These are phyloP conservation scores for Platichthys stellatus DNA, from an alignment of 2,113 vertebrate genomes.

Conservation along the genomic window DNA sequence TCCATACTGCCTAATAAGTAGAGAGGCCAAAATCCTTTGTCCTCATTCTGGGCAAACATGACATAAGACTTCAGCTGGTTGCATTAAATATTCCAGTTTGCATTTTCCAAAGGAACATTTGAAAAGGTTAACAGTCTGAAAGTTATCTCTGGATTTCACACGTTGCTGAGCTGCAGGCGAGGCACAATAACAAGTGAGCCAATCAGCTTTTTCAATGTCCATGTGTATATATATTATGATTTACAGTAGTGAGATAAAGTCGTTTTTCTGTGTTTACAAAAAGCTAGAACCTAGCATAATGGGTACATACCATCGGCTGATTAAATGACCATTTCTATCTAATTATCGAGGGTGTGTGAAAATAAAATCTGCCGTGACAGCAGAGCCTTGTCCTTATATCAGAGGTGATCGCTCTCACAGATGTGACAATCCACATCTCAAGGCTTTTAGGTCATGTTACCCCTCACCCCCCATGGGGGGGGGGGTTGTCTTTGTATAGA, in stretches of 20 bases:
- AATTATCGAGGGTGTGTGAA: conserved; percentile 69
- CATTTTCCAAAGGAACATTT: too few relatives aligned
- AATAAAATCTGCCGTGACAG: conserved; percentile 33
- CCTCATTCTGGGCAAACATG: too few relatives aligned
- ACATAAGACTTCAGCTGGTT: too few relatives aligned
- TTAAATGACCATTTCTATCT: conserved; percentile 52
- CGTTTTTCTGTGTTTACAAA: neutral
- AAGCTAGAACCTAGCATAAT: too few relatives aligned
- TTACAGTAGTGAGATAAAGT: neutral
- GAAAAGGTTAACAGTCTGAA: too few relatives aligned
- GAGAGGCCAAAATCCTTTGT: too few relatives aligned
- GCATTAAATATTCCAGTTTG: too few relatives aligned
- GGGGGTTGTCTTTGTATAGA: conserved; percentile 33
- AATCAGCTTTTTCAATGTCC: neutral
- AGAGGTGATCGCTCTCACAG: conserved; percentile 50
- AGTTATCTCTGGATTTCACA: too few relatives aligned
- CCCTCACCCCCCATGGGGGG: conserved; percentile 37
- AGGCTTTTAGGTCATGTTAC: conserved; percentile 48
- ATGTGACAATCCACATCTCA: conserved; percentile 68
- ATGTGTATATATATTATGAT: neutral
- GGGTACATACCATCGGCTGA: conserved; percentile 9
- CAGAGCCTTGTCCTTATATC: conserved; percentile 25
- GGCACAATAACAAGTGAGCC: neutral
- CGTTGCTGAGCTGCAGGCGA: too few relatives aligned
- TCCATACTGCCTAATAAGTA: too few relatives aligned